A percentile compares a stretch with the other conserved stretches of the same genome.
Conservation (phyloP, 2,797 vertebrate genomes). For the Neoniphon sammara region DNA sequence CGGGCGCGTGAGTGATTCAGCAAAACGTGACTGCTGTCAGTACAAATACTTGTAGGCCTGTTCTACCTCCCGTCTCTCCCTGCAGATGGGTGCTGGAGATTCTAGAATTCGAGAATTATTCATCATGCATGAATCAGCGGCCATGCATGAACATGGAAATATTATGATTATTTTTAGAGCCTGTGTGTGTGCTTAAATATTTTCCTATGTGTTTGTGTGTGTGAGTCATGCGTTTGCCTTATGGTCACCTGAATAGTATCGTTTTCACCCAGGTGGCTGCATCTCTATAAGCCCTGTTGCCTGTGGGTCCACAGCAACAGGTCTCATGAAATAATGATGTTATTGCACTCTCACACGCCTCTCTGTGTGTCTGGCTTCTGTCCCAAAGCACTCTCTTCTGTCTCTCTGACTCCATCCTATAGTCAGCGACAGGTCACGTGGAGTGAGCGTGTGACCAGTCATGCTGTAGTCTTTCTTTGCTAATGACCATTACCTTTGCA, state of each 20-base stretch:
- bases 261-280: conserved; percentile 51
- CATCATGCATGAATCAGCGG: conserved; percentile 19
- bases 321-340: conserved; percentile 78
- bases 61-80: conserved; percentile 10
- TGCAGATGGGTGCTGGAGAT: conserved; percentile 42
- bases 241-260: conserved; percentile 61
- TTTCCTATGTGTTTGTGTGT: neutral
- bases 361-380: conserved; percentile 58
- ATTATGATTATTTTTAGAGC: neutral
- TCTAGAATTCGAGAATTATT: conserved; percentile 10
- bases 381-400: conserved; percentile 55
- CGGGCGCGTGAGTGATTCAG: conserved; percentile 69
- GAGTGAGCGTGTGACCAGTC: conserved; percentile 63
- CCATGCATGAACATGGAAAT: conserved; percentile 25
- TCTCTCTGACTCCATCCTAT: conserved; percentile 36
- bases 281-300: conserved; percentile 44
- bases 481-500: conserved; percentile 14
- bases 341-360: conserved; percentile 62
- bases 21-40: conserved; percentile 75
- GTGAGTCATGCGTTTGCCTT: conserved; percentile 31
- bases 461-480: conserved; percentile 4
- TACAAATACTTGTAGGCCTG: conserved; percentile 46
- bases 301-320: conserved; percentile 57
- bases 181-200: neutral
- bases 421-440: conserved; percentile 67